Base-by-base conservation (phyloP, 2,797 vertebrate genomes). In the Ibycter americanus region DNA sequence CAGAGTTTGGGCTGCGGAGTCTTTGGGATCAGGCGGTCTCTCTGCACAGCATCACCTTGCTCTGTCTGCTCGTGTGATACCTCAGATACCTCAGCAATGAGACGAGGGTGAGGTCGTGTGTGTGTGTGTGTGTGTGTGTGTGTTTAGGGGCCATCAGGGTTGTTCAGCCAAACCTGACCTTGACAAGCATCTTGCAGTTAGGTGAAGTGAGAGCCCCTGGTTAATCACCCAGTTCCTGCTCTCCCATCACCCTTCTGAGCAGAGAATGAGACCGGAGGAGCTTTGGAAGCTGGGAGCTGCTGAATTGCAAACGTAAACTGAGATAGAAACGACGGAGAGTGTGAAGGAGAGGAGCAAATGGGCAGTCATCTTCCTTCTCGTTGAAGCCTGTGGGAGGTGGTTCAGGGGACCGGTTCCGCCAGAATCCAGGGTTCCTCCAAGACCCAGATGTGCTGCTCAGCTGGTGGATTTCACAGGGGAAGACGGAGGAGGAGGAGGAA, bases 21-120 rank as follows among this genome's bases (percentile, higher is more conserved):
- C 22, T 17, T 18, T 1, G 11, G n/a, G 32, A 36, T 16, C 22
- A 5, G 40, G 22, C 5, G 0, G 5, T 25, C 9, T 31, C 66
- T 61, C 47, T 10, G 32, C 66, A 10, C 25, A 15, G 80, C 20
- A 4, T 15, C 44, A 23, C 42, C 58, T 18, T 4, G 49, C 70
- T 55, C 29, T 18, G 34, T 17, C 40, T 55, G 68, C 54, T 21
- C 11, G 44, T 15, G 25, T 23, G 55, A 15, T 23, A 36, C 19
- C 65, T 10, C 22, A 5, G 55, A 4, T 11, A 9, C 3, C 42
- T 55, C 8, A 5, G 67, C 3, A 32, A 15, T 12, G 67, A 44
- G 32, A 16, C 18, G 16, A 31, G 32, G 59, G 29, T 32, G 4
- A 26, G 56, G 49, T 44, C 16, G 42, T 44, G 42, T 44, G 42